Conservation (phyloP, 1,140 invertebrate genomes). For the Pteromalus puparum region DNA sequence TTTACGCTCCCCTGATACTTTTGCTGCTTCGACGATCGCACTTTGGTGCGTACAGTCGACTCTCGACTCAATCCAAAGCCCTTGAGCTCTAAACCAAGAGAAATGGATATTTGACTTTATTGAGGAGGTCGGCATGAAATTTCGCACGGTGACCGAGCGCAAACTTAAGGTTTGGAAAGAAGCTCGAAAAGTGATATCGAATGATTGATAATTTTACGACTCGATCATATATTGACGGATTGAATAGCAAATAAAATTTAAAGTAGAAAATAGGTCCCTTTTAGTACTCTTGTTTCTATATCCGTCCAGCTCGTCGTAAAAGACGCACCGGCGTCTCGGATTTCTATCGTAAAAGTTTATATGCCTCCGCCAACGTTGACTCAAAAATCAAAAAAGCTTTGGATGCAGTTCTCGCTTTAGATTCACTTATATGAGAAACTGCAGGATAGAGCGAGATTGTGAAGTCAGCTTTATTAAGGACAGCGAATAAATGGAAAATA, state of each 20-base stretch:
- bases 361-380: not conserved
- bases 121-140: too few species aligned
- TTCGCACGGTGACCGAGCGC: too few species aligned
- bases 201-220: not conserved
- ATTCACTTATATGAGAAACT: not conserved
- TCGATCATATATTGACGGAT: not conserved
- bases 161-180: too few species aligned
- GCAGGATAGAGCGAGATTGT: not conserved
- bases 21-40: not conserved
- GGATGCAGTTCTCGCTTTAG: not conserved
- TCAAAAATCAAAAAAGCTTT: slow-evolving; percentile 11
- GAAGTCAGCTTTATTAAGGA: not conserved
- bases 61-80: not conserved
- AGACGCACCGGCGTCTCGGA: not conserved
- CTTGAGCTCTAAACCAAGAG: not conserved
- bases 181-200: not conserved
- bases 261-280: slow-evolving; percentile 11
- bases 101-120: not conserved
- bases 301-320: not conserved
- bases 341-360: slow-evolving; percentile 33
- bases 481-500: not conserved
- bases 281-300: not conserved
- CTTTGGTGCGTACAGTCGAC: too few species aligned
- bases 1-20: not conserved
- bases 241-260: not conserved